A percentile compares a stretch with the other conserved stretches of the same genome.
phyloP scores from a whole-genome alignment of 2,888 invertebrate genomes.

The Drepana falcataria region DNA sequence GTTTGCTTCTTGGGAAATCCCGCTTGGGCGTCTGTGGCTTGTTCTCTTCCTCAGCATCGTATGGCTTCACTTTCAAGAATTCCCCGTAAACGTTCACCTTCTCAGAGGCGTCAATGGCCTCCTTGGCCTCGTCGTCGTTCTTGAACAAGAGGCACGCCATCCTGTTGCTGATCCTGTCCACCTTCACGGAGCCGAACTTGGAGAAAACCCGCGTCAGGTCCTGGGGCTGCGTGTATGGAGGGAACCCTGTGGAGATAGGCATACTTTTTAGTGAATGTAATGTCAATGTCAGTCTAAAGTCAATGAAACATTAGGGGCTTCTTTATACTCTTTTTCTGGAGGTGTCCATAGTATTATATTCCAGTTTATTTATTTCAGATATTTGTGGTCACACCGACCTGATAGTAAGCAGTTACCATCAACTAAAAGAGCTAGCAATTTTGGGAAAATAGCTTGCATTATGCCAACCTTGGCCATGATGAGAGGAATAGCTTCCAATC shows the following conservation, averaged over 20 bases:
- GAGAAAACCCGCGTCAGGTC: constrained; percentile 43
- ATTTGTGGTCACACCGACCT: too few species aligned
- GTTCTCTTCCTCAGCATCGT: constrained; percentile 10
- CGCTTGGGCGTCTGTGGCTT: constrained; percentile 17
- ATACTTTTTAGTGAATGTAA: too few species aligned
- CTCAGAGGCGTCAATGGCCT: constrained; percentile 25
- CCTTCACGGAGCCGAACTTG: constrained; percentile 33
- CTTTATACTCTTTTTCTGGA: too few species aligned
- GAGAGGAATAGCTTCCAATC: too few species aligned
- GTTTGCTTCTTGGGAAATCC: constrained; percentile 30
- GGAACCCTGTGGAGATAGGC: constrained; percentile 40
- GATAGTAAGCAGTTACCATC: too few species aligned
- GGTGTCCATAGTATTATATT: too few species aligned
- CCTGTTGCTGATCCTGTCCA: constrained; percentile 31
- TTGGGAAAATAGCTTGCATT: too few species aligned
- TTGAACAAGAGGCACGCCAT: constrained; percentile 33
- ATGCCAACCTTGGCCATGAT: too few species aligned
- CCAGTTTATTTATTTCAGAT: too few species aligned
- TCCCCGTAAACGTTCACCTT: constrained; percentile 49
- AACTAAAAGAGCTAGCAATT: too few species aligned
- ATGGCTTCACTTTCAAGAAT: constrained; percentile 34
- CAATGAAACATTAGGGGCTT: too few species aligned
- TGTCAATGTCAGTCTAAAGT: too few species aligned
- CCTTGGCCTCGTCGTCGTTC: constrained; percentile 21
- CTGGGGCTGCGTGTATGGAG: constrained; percentile 41